Evolutionary conservation across 2,113 vertebrate genomes (phyloP).

Genomic region (Actenoides lindsayi): DNA sequence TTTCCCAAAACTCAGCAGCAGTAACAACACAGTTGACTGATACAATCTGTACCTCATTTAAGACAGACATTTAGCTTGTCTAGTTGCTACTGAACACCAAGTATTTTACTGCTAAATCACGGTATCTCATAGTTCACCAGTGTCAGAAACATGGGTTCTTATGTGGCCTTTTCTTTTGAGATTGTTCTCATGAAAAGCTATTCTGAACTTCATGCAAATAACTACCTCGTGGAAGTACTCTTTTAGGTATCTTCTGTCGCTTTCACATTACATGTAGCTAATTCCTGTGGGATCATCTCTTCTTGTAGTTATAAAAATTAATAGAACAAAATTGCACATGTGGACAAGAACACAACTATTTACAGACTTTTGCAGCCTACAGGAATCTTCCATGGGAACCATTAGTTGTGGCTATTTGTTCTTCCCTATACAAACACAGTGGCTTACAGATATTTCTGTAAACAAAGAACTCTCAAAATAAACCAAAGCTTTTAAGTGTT

Average conservation of each 20-base stretch:
- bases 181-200: background rate
- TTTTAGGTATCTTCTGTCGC: background rate
- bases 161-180: background rate
- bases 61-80: background rate
- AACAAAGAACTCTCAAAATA: conserved; percentile 11
- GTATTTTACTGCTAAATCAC: conserved; percentile 25
- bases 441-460: conserved; percentile 21
- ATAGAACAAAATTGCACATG: background rate
- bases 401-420: conserved; percentile 51
- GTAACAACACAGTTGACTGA: background rate
- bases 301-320: background rate
- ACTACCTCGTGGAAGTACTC: background rate
- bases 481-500: background rate
- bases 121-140: background rate
- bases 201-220: background rate
- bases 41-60: conserved; percentile 1
- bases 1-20: background rate
- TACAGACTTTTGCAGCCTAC: background rate
- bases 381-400: conserved; percentile 44
- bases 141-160: background rate
- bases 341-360: background rate
- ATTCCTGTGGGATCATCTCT: background rate
- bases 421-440: conserved; percentile 56
- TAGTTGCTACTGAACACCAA: background rate
- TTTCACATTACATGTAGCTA: background rate